Evolutionary conservation across 2,113 vertebrate genomes (phyloP).

Genomic region (Cromileptes altivelis): DNA sequence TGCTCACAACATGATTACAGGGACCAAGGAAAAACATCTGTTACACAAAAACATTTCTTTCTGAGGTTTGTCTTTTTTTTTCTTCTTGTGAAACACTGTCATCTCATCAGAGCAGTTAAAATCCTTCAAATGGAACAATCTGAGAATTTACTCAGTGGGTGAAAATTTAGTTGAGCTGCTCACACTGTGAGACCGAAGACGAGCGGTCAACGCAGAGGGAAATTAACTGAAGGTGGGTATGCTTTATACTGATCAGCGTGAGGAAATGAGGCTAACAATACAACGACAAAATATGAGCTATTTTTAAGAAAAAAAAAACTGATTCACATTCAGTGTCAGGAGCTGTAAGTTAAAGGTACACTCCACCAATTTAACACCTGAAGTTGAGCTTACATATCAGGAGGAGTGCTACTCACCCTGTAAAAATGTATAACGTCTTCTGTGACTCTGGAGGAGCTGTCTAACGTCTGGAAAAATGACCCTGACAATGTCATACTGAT

Average conservation of each 20-base stretch:
- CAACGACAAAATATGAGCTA: no score
- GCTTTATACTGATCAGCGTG: not conserved
- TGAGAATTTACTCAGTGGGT: not conserved
- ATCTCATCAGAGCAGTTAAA: not conserved
- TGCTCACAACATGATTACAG: constrained; percentile 5
- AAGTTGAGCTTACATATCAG: no score
- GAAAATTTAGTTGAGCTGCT: not conserved
- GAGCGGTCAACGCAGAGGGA: not conserved
- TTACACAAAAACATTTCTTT: no score
- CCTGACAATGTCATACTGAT: not conserved
- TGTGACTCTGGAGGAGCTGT: not conserved
- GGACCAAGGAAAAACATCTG: not conserved
- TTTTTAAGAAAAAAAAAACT: no score
- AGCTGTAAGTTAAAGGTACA: not conserved
- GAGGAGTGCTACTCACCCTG: no score
- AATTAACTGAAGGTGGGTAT: not conserved
- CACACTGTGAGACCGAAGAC: not conserved
- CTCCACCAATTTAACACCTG: no score
- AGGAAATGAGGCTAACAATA: no score
- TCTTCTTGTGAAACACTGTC: not conserved
- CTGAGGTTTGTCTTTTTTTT: not conserved
- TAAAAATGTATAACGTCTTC: no score
- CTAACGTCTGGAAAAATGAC: not conserved
- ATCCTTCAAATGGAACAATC: not conserved
- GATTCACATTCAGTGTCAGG: no score